Evolutionary conservation across 2,888 invertebrate species (phyloP).

Genomic region (Andrena flavipes): DNA sequence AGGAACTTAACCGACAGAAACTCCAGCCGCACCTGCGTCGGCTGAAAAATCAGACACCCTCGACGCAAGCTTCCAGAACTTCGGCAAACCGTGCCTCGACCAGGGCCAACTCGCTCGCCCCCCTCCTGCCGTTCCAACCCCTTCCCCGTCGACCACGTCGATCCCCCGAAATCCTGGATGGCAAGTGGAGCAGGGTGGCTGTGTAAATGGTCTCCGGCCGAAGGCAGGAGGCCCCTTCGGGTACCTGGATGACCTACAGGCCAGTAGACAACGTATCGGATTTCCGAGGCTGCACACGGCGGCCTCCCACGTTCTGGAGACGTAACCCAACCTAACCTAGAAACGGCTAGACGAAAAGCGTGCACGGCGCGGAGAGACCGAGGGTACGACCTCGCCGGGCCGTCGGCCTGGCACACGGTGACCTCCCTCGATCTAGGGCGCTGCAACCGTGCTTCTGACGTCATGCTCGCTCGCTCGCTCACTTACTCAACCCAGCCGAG

Average conservation of each 20-base stretch:
- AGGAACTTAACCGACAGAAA: too few species aligned
- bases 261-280: constrained; percentile 66
- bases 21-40: too few species aligned
- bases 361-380: constrained; percentile 70
- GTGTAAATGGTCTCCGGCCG: constrained; percentile 34
- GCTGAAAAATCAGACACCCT: too few species aligned
- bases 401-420: constrained; percentile 84
- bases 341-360: constrained; percentile 81
- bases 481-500: constrained; percentile 71
- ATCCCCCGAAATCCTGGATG: constrained; percentile 28
- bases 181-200: constrained; percentile 28
- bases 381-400: constrained; percentile 85
- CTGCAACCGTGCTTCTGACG: constrained; percentile 84
- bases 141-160: neutral
- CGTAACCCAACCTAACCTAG: constrained; percentile 79
- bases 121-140: neutral
- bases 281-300: constrained; percentile 69
- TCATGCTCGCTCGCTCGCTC: constrained; percentile 79
- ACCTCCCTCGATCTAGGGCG: constrained; percentile 85
- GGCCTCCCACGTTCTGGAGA: constrained; percentile 76
- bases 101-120: too few species aligned
- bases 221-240: constrained; percentile 22
- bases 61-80: neutral
- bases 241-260: constrained; percentile 67
- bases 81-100: neutral